phyloP scores from a whole-genome alignment of 2,113 vertebrate species.

The Calyptomena viridis region DNA sequence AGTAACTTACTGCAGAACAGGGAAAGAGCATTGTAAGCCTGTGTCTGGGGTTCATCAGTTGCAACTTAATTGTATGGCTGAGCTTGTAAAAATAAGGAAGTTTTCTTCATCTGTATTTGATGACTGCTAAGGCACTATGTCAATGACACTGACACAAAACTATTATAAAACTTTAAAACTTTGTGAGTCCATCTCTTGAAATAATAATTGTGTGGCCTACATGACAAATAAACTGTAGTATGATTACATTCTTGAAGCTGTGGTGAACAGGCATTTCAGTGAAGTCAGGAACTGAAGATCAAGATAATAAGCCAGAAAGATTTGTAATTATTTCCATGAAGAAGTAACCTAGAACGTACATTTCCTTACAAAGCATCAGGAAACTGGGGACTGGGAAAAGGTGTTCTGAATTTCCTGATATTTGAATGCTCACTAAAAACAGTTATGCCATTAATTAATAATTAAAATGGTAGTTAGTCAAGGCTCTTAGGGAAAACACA shows the following conservation, averaged over 20 bases:
- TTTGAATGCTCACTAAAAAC: neutral
- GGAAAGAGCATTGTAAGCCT: neutral
- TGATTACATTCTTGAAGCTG: neutral
- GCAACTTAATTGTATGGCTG: neutral
- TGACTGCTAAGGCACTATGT: neutral
- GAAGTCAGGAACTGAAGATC: neutral
- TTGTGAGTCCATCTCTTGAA: neutral
- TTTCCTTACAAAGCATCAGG: neutral
- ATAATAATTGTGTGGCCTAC: neutral
- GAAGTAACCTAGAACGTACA: neutral
- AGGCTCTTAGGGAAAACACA: neutral
- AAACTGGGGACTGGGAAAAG: neutral
- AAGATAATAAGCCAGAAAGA: neutral
- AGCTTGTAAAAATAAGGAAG: neutral
- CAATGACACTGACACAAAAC: neutral
- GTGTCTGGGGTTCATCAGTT: accelerated
- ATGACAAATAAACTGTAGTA: neutral
- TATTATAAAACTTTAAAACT: neutral
- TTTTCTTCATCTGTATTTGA: neutral
- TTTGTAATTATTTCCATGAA: neutral
- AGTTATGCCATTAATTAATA: neutral
- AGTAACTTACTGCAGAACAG: neutral
- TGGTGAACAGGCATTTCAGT: neutral
- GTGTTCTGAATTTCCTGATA: neutral
- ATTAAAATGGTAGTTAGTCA: neutral